Conservation (phyloP, 30 jellyfish, hydroid and myxozoan genomes). For the Chironex yamaguchii region DNA sequence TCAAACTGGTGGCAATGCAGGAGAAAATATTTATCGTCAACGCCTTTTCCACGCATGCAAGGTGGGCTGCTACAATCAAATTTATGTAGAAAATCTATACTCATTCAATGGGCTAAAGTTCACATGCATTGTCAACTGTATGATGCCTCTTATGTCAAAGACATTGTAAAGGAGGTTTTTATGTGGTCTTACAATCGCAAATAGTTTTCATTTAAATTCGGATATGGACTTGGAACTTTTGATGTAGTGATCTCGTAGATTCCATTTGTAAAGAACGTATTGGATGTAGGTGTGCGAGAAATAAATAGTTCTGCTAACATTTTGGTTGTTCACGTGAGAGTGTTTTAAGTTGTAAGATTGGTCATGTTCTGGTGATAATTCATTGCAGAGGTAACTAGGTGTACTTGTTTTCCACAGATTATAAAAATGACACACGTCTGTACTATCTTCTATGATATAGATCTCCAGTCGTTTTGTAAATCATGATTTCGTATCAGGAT, state of each 20-base stretch:
- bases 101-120: constrained; percentile 34
- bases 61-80: constrained; percentile 22
- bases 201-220: constrained; percentile 2
- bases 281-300: too few species aligned
- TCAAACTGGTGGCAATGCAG: constrained; percentile 47
- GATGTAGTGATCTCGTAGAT: constrained; percentile 19
- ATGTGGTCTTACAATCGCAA: constrained; percentile 25
- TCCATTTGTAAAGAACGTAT: too few species aligned
- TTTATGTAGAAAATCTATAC: constrained; percentile 18
- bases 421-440: too few species aligned
- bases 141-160: constrained; percentile 40
- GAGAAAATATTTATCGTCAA: too few species aligned
- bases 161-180: constrained; percentile 20
- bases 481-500: background rate
- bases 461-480: too few species aligned
- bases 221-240: constrained; percentile 31
- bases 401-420: too few species aligned
- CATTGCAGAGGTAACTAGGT: too few species aligned
- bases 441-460: too few species aligned
- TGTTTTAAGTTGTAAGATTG: too few species aligned
- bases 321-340: too few species aligned
- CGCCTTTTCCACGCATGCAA: constrained; percentile 8
- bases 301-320: too few species aligned
- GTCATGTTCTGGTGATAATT: too few species aligned
- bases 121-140: constrained; percentile 45